Evolutionary conservation across 2,113 vertebrate species (phyloP), one percentile per base, ranked within the genome.

Genomic region (Myrmecophaga tridactyla): DNA sequence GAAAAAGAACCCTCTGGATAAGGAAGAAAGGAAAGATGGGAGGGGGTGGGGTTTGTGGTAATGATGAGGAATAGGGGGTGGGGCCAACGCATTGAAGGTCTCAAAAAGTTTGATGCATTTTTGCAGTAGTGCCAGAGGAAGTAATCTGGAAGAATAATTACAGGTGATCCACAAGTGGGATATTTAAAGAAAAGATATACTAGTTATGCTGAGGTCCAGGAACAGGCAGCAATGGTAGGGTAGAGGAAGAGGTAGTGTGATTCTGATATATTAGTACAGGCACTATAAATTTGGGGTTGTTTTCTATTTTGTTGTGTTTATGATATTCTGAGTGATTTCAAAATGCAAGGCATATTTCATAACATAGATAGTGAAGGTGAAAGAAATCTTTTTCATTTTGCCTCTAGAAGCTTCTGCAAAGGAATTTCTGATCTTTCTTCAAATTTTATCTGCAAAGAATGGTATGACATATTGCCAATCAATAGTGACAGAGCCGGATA

Each of bases 391-490:
- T 76, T 63, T 77, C 60, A 15, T 43, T 63, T 43, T 89, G 0
- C 36, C 58, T 25, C 23, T 23, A 76, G 75, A 62, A 86, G 43
- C 14, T 73, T 92, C 95, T 89, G 20, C 7, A 95, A 72, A 92
- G 65, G 73, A 82, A 97, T 94, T 96, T 97, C 60, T 90, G 25
- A 78, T 94, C 97, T 90, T 94, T 76, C 39, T 29, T 25, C 86
- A 95, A 53, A 83, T 80, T 97, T 88, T 43, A 82, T 53, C 72
- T 96, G 41, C 75, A 88, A 18, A 58, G 12, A 48, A 34, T 77
- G 67, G 46, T 76, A 72, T 90, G 76, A 72, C 48, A 76, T 46
- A 48, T 34, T 95, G n/a, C 46, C 83, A 83, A 77, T 95, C 92
- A 83, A 34, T 65, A 92, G 80, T 90, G 83, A 89, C 63, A 78